Evolutionary conservation across 2,888 invertebrate species (phyloP).

Genomic region (Neoitamus cyanurus): DNA sequence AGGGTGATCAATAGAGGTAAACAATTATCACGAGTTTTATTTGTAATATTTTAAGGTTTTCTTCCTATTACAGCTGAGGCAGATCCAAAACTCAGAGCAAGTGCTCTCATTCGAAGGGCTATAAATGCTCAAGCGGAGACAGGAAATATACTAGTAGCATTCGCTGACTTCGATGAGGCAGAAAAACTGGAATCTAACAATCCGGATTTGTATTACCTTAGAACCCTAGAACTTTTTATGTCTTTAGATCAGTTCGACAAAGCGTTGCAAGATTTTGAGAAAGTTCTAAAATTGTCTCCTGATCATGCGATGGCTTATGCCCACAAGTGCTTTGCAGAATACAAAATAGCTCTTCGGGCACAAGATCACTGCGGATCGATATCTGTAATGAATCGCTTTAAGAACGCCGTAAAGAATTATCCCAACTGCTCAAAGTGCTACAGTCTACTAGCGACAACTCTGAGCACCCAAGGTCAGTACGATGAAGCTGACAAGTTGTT

Average conservation of each 20-base stretch:
- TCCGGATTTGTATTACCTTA: slow-evolving; percentile 91
- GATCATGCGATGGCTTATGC: slow-evolving; percentile 87
- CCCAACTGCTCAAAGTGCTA: slow-evolving; percentile 88
- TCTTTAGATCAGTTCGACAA: slow-evolving; percentile 83
- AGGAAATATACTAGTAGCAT: slow-evolving; percentile 76
- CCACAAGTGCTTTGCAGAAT: slow-evolving; percentile 92
- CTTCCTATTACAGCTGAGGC: slow-evolving; percentile 67
- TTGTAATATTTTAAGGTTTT: not conserved
- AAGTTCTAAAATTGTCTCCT: slow-evolving; percentile 83
- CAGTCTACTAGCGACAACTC: slow-evolving; percentile 89
- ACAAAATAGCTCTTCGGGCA: slow-evolving; percentile 74
- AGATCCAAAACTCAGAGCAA: slow-evolving; percentile 76
- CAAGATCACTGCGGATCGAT: slow-evolving; percentile 73
- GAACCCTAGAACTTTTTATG: slow-evolving; percentile 89
- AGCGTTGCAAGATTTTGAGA: slow-evolving; percentile 85
- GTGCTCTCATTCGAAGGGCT: slow-evolving; percentile 89
- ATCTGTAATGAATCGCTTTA: slow-evolving; percentile 78
- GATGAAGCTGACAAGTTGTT: slow-evolving; percentile 85
- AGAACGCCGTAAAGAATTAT: slow-evolving; percentile 80
- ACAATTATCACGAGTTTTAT: slow-evolving; percentile 29
- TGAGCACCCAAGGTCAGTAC: slow-evolving; percentile 86
- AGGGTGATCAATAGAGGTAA: slow-evolving; percentile 73
- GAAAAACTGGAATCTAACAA: slow-evolving; percentile 81
- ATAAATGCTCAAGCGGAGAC: slow-evolving; percentile 83
- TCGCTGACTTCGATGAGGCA: slow-evolving; percentile 83